Evolutionary conservation across 2,888 invertebrate genomes (phyloP).

Genomic region (Epinotia nisella): DNA sequence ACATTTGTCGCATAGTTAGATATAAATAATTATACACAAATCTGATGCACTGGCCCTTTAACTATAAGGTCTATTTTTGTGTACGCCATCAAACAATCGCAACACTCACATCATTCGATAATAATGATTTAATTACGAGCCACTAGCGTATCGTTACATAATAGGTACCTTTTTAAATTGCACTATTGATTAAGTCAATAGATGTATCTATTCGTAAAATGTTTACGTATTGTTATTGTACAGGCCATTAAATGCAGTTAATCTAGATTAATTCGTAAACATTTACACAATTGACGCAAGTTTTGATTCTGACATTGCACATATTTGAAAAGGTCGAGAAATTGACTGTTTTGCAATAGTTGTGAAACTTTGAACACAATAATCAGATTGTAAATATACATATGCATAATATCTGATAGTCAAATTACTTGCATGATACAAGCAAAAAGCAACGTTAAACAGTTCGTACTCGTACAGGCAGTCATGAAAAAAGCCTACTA

Average conservation of each 20-base stretch:
- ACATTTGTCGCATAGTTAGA: background rate
- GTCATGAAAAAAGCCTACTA: too few species aligned
- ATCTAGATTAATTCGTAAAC: background rate
- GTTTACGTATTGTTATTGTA: background rate
- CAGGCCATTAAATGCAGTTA: background rate
- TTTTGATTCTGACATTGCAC: slow-evolving; percentile 5
- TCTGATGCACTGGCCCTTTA: background rate
- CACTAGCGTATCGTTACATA: background rate
- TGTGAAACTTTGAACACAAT: slow-evolving; percentile 1
- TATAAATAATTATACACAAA: background rate
- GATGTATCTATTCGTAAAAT: slow-evolving; percentile 1
- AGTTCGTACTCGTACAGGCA: too few species aligned
- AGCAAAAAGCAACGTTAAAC: too few species aligned
- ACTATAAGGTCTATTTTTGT: background rate
- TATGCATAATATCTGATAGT: too few species aligned
- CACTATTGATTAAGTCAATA: background rate
- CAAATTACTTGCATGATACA: too few species aligned
- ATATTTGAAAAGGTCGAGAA: slow-evolving; percentile 15
- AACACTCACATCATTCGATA: background rate
- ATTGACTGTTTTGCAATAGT: slow-evolving; percentile 6
- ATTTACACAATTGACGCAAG: background rate
- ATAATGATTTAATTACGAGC: too few species aligned
- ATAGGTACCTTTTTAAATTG: background rate
- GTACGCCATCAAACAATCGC: background rate
- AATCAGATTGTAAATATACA: background rate